Conservation (phyloP, 1,140 invertebrate genomes). For the Drosophila nannoptera region DNA sequence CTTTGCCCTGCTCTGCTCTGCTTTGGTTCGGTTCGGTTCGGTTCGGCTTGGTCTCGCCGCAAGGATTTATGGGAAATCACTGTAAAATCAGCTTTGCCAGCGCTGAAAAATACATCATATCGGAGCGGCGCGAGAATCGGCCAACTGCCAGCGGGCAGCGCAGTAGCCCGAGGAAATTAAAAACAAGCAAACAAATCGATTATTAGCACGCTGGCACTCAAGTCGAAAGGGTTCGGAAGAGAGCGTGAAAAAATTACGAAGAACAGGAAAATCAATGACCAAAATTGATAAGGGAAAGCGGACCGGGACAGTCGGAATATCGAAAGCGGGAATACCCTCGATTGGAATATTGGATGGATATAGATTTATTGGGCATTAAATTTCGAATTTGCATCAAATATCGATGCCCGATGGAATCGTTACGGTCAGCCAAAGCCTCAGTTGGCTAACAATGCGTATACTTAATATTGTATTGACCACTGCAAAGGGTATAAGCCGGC, state of each 20-base stretch:
- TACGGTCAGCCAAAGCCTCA: not conserved
- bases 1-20: too few species aligned
- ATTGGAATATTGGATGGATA: too few species aligned
- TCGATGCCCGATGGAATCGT: too few species aligned
- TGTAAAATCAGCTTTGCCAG: conserved; percentile 59
- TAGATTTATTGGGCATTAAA: too few species aligned
- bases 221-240: conserved; percentile 37
- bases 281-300: not conserved
- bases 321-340: too few species aligned
- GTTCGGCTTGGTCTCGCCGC: not conserved
- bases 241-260: conserved; percentile 10
- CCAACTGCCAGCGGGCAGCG: conserved; percentile 5
- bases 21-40: conserved; percentile 19
- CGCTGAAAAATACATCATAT: conserved; percentile 53
- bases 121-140: conserved; percentile 12
- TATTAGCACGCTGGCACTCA: conserved; percentile 51
- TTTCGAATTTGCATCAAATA: too few species aligned
- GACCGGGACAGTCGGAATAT: too few species aligned
- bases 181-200: conserved; percentile 74
- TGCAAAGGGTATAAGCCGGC: not conserved
- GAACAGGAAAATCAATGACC: not conserved
- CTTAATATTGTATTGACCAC: not conserved
- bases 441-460: not conserved
- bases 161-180: conserved; percentile 63
- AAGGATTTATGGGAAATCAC: conserved; percentile 49